Conservation (phyloP, 2,797 vertebrate species). For the Columba guinea region DNA sequence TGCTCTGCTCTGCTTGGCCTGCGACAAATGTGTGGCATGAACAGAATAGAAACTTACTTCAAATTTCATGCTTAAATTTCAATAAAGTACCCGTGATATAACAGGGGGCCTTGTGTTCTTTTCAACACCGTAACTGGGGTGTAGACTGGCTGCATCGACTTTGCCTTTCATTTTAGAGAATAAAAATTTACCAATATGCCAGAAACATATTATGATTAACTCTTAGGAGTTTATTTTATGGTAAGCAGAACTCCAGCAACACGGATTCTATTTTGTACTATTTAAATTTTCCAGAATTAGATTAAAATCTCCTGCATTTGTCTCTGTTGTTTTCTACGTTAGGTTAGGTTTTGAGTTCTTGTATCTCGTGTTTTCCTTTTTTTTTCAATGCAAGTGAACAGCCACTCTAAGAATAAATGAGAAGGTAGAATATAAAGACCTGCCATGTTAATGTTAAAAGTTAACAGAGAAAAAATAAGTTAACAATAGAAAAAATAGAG, state of each 20-base stretch:
- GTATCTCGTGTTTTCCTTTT: background rate
- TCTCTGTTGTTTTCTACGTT: background rate
- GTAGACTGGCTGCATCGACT: background rate
- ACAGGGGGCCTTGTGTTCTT: background rate
- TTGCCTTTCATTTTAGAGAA: background rate
- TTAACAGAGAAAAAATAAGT: too few relatives aligned
- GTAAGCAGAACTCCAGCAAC: background rate
- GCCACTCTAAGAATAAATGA: background rate
- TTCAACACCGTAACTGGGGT: background rate
- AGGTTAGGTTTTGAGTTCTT: background rate
- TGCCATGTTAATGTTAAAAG: background rate
- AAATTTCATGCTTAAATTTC: background rate
- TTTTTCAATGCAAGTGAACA: background rate
- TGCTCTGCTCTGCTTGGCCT: background rate
- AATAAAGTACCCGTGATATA: background rate
- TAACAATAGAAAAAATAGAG: background rate
- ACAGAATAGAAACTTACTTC: background rate
- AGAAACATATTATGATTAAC: background rate
- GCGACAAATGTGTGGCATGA: background rate
- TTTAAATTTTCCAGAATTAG: background rate
- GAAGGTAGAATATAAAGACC: background rate
- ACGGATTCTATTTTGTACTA: background rate
- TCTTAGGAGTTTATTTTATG: background rate
- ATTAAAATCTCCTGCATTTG: background rate
- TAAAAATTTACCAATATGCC: background rate